A percentile compares a stretch with the other conserved stretches of the same genome.
phyloP scores from a whole-genome alignment of 2,113 vertebrate species.

The Orthochromis malagaraziensis region DNA sequence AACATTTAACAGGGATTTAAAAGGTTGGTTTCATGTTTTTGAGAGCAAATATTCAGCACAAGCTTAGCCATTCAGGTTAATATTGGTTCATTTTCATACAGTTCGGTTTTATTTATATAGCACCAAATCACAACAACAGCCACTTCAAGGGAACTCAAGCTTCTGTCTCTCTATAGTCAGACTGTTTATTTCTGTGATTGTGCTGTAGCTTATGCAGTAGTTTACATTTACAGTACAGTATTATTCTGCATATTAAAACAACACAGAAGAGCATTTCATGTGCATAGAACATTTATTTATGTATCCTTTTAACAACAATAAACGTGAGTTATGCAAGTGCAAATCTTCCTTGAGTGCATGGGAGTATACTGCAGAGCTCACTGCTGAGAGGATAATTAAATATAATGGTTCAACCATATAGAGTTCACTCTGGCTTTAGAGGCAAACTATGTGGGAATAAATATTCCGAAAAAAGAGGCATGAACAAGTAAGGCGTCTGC shows the following conservation, averaged over 20 bases:
- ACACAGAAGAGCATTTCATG: neutral
- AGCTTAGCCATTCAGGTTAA: neutral
- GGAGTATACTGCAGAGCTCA: neutral
- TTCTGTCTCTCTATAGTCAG: neutral
- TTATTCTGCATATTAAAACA: neutral
- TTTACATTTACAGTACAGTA: neutral
- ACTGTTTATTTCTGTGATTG: neutral
- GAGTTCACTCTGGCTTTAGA: neutral
- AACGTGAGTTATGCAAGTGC: neutral
- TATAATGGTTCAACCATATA: neutral
- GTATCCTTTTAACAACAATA: neutral
- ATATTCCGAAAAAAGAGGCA: neutral
- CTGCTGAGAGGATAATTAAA: neutral
- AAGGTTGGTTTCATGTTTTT: neutral
- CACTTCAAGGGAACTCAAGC: neutral
- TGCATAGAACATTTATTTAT: neutral
- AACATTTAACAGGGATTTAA: neutral
- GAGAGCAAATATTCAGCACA: neutral
- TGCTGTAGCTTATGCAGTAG: neutral
- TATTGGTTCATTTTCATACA: neutral
- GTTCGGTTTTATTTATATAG: neutral
- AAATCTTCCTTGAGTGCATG: neutral
- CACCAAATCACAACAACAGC: neutral
- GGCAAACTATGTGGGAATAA: neutral
- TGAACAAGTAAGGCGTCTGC: neutral